A percentile compares a stretch with the other conserved stretches of the same genome.
Evolutionary conservation across 2,888 invertebrate genomes (phyloP).

Genomic region (Aleiodes leptofemur): DNA sequence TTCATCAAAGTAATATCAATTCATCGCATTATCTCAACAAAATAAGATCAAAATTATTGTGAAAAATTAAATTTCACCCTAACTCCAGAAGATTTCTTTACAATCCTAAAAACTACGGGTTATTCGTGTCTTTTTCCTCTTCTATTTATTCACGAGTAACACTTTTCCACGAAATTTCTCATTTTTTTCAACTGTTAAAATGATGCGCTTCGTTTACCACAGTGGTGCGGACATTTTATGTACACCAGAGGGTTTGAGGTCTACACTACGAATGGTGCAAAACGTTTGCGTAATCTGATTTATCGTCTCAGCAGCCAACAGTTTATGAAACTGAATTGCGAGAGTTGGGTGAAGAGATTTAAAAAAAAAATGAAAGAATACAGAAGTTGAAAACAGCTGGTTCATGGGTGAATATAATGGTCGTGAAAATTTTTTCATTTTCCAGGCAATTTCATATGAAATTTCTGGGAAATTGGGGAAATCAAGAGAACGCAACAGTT

Average conservation of each 20-base stretch:
- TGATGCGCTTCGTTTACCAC: conserved; percentile 31
- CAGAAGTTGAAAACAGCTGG: background rate
- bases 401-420: conserved; percentile 12
- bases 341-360: conserved; percentile 38
- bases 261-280: conserved; percentile 44
- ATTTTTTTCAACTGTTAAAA: conserved; percentile 9
- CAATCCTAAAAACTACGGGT: too few relatives aligned
- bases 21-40: background rate
- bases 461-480: background rate
- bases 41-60: too few relatives aligned
- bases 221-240: conserved; percentile 35
- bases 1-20: conserved; percentile 29
- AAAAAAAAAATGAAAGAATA: conserved; percentile 9
- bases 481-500: too few relatives aligned
- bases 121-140: too few relatives aligned
- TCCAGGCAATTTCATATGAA: background rate
- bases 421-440: conserved; percentile 6
- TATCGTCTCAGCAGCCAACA: conserved; percentile 56
- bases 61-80: too few relatives aligned
- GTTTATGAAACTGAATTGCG: conserved; percentile 60
- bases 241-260: conserved; percentile 24
- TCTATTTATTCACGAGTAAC: background rate
- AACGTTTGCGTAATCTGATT: conserved; percentile 61
- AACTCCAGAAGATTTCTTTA: too few relatives aligned
- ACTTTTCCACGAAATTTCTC: conserved; percentile 1